phyloP scores from a whole-genome alignment of 2,113 vertebrate genomes.

The Perca flavescens region DNA sequence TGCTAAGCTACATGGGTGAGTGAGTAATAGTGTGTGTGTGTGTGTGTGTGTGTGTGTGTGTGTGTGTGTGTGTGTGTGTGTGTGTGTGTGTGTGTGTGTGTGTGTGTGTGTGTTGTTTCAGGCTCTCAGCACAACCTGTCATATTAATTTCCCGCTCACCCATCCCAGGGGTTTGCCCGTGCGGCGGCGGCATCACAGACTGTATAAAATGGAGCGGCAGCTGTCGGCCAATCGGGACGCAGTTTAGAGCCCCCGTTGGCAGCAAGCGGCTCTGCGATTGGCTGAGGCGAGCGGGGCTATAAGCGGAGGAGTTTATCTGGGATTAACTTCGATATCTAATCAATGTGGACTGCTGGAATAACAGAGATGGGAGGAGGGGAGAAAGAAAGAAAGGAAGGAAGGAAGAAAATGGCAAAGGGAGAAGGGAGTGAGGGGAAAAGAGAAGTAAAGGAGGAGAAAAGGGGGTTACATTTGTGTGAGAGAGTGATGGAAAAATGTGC shows the following conservation, averaged over 20 bases:
- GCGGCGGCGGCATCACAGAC: neutral
- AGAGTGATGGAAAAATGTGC: neutral
- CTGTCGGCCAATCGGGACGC: conserved; percentile 11
- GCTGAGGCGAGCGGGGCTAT: conserved; percentile 17
- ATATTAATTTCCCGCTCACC: conserved; percentile 55
- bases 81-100: conserved; percentile 29
- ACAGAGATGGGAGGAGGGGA: conserved; percentile 6
- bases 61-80: conserved; percentile 1
- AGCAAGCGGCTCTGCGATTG: conserved; percentile 53
- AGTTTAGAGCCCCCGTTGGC: neutral
- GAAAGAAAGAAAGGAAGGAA: no score
- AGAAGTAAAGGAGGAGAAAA: neutral
- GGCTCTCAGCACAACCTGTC: conserved; percentile 50
- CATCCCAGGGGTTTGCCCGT: conserved; percentile 28
- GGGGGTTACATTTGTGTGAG: neutral
- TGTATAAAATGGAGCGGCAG: neutral
- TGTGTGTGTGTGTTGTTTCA: conserved; percentile 22
- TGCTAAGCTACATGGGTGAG: conserved; percentile 26
- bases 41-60: conserved; percentile 3
- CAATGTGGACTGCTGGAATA: conserved; percentile 71
- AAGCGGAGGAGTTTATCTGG: conserved; percentile 66
- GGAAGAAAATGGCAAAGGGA: neutral
- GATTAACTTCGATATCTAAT: conserved; percentile 76
- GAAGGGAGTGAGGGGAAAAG: neutral
- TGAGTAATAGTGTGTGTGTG: neutral